Percentiles rank a stretch among this genome's conserved stretches.
These are phyloP conservation scores for Corbicula japonica DNA, from an alignment of 2,888 invertebrate genomes.

Conservation along the genomic window DNA sequence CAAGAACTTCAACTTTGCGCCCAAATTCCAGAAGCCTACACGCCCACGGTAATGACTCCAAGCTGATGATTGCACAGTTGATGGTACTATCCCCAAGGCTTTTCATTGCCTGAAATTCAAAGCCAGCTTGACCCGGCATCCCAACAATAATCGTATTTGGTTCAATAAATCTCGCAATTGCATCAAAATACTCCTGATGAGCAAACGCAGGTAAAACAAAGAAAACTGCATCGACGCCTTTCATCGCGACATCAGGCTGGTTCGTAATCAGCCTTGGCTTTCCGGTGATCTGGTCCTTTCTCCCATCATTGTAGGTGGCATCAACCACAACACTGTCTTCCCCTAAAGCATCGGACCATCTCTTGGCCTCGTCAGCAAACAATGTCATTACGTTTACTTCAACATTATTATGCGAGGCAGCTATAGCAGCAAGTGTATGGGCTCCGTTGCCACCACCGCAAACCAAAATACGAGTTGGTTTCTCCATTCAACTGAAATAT, in stretches of 20 bases:
- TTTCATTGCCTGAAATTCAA: constrained; percentile 75
- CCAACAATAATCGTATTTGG: constrained; percentile 77
- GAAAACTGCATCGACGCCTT: constrained; percentile 75
- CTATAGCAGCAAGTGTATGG: constrained; percentile 75
- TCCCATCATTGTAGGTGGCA: constrained; percentile 58
- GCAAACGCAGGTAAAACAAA: constrained; percentile 81
- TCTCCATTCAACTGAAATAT: constrained; percentile 35
- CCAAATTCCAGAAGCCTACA: constrained; percentile 77
- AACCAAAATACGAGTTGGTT: constrained; percentile 59
- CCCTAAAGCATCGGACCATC: constrained; percentile 71
- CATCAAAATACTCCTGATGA: constrained; percentile 76
- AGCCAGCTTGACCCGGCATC: constrained; percentile 80
- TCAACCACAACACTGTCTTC: constrained; percentile 63
- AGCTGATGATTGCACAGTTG: constrained; percentile 68
- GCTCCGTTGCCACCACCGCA: constrained; percentile 83
- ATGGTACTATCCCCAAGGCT: constrained; percentile 64
- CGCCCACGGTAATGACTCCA: constrained; percentile 80
- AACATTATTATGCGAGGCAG: constrained; percentile 68
- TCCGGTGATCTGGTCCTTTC: constrained; percentile 53
- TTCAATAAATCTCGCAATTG: constrained; percentile 70
- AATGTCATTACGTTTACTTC: constrained; percentile 75
- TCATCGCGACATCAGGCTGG: constrained; percentile 69
- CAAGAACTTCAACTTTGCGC: constrained; percentile 72
- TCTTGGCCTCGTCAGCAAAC: constrained; percentile 78
- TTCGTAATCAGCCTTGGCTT: constrained; percentile 76